Base-by-base conservation (phyloP, 2,888 invertebrate species). In the Heliconius aoede region DNA sequence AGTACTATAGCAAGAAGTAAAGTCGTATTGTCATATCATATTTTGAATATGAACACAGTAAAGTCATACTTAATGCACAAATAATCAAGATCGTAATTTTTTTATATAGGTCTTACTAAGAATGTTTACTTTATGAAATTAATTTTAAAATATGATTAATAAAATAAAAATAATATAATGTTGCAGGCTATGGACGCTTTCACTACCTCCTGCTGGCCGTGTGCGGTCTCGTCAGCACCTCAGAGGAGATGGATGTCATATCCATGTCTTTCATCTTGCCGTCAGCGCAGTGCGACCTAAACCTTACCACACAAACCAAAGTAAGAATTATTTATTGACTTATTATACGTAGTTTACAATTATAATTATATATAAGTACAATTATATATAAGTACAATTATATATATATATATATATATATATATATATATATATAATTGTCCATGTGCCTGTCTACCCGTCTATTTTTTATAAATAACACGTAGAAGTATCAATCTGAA, bases 241-340 rank as follows among this genome's bases (percentile, higher is more conserved):
- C 98, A 91, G 98, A 98, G 95, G 98, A 98, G 95, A 98, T 98
- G 97, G 98, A 98, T 95, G 98, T 98, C 95, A 97, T 98, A 87
- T 98, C 97, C 85, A 98, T 98, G 97, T 98, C 98, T 83, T 98
- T 98, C 95, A 97, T 98, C 91, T 95, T 98, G 81, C 98, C 98
- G 67, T 97, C 98, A 85, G 98, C 98, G 82, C 97, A 98, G 93
- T 98, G 98, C 95, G 98, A 98, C 95, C 95, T 98, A 90, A 93
- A 97, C 82, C 96, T 98, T 85, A 97, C 97, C 87, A 98, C 98
- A 75, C 96, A 96, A 84, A 97, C 97, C 82, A 98, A 98, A 93
- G 97, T 97, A 90, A 85, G 88, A 85, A n/a, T 24, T 65, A 1
- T 36, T 64, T 36, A 61, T 55, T 21, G 51, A 30, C 11, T 21